phyloP scores from a whole-genome alignment of 2,797 vertebrate genomes.

The Sibirionetta formosa region DNA sequence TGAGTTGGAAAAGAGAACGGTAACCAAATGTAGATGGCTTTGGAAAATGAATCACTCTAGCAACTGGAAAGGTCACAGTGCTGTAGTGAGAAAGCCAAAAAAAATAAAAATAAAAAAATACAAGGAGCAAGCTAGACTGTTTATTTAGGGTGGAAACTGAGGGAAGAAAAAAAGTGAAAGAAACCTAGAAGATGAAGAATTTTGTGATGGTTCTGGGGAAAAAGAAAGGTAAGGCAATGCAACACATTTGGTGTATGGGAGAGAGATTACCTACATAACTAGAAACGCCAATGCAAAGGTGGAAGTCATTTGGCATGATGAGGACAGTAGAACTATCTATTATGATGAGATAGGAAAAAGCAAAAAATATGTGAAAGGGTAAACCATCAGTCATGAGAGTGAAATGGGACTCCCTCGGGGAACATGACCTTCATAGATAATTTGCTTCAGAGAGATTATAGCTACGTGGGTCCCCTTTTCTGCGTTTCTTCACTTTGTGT shows the following conservation, averaged over 20 bases:
- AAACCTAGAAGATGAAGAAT: background rate
- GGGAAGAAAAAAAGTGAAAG: background rate
- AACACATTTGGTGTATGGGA: background rate
- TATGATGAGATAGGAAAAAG: background rate
- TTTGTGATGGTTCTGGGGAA: background rate
- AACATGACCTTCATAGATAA: background rate
- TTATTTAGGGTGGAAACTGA: background rate
- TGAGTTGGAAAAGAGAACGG: background rate
- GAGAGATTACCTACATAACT: background rate
- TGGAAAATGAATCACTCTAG: background rate
- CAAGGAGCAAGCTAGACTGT: background rate
- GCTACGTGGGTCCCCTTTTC: background rate
- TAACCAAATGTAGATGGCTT: background rate
- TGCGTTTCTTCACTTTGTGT: background rate
- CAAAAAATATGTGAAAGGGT: background rate
- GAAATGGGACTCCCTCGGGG: conserved; percentile 9
- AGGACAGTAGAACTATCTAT: background rate
- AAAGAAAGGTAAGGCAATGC: background rate
- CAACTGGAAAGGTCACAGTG: background rate
- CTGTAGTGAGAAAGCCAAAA: background rate
- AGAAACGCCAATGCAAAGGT: background rate
- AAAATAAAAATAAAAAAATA: background rate
- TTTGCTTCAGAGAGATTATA: background rate
- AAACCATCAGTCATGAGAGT: conserved; percentile 1
- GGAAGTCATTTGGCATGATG: background rate